Base-by-base conservation (phyloP, 2,888 invertebrate species). In the Andrena marginata region DNA sequence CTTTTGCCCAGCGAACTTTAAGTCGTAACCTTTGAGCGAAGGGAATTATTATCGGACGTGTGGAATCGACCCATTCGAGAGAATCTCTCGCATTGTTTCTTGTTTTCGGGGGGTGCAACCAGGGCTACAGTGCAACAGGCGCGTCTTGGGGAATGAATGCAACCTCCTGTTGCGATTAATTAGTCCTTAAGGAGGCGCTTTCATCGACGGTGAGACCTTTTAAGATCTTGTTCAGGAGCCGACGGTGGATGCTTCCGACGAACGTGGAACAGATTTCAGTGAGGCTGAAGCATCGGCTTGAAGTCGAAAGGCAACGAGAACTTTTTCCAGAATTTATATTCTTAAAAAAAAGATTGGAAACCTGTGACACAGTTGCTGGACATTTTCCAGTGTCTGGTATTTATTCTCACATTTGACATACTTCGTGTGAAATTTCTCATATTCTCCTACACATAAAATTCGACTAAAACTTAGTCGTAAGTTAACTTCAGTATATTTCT, bases 101-200 rank as follows among this genome's bases (percentile, higher is more conserved):
- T 20, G 16, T 29, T 59, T 59, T 29, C 3, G 6, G 5, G 10
- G 62, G 31, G n/a, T 51, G 10, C 7, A 10, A 31, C 33, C 20
- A 4, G 29, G 16, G n/a, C 42, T 42, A 29, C 20, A 82, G 20
- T 80, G 82, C 76, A 80, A 83, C 82, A 83, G 81, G 64, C 77
- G 63, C 63, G 26, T 76, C 65, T 78, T 65, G 26, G 33, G 5
- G 74, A 75, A 68, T 80, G 85, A 87, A 85, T 85, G 81, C 81
- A 76, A 65, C 70, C 65, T 74, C 70, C 81, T 73, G 80, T 71
- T 64, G 76, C 63, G 60, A 60, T 42, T 88, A 88, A 88, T 88
- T 87, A 88, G 42, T 67, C 65, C 76, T 73, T 80, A 85, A 87
- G 83, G 78, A 87, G 87, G 71, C 20, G 79, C 79, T 76, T 86